phyloP scores from a whole-genome alignment of 2,797 vertebrate species.

The Argentina silus region DNA sequence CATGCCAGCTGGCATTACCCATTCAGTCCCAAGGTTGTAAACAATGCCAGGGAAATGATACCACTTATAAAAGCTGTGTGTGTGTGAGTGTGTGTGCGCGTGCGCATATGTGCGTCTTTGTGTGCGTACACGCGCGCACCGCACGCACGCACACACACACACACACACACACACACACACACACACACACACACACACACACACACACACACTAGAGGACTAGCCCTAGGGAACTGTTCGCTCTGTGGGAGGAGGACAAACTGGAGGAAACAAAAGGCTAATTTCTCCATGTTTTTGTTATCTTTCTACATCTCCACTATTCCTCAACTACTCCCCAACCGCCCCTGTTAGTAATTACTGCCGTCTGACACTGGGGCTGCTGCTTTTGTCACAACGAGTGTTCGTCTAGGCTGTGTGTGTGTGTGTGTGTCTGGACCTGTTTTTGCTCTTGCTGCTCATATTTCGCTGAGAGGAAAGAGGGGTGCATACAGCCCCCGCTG shows the following conservation, averaged over 20 bases:
- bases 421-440: constrained; percentile 39
- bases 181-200: constrained; percentile 23
- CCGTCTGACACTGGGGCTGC: constrained; percentile 45
- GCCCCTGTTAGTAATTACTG: constrained; percentile 44
- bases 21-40: too few relatives aligned
- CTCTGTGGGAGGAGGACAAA: constrained; percentile 35
- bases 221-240: constrained; percentile 27
- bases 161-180: constrained; percentile 21
- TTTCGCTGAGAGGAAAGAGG: constrained; percentile 58
- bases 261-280: constrained; percentile 36
- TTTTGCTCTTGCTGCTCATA: constrained; percentile 69
- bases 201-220: constrained; percentile 29
- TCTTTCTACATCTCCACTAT: constrained; percentile 50
- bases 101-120: background rate
- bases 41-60: too few relatives aligned
- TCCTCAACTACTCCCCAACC: constrained; percentile 42
- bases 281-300: constrained; percentile 53
- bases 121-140: too few relatives aligned
- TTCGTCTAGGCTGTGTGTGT: constrained; percentile 27
- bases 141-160: constrained; percentile 16
- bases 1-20: too few relatives aligned
- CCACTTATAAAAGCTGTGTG: too few relatives aligned
- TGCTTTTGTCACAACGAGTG: constrained; percentile 54
- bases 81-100: background rate
- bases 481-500: background rate